Percentiles rank a stretch among this genome's conserved stretches.
Evolutionary conservation across 2,888 invertebrate species (phyloP).

Genomic region (Lutraria lutraria): DNA sequence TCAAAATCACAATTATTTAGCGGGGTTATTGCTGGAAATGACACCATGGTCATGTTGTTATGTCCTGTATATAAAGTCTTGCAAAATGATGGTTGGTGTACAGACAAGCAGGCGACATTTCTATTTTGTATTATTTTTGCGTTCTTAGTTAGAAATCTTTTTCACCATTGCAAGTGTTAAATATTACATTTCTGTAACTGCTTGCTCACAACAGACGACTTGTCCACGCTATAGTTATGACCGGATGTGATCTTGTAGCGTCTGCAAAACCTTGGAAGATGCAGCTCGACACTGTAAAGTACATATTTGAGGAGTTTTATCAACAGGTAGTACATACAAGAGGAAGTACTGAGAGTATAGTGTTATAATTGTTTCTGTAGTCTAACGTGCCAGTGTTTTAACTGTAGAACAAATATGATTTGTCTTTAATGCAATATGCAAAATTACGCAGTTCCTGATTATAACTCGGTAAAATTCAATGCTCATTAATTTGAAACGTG

Average conservation of each 20-base stretch:
- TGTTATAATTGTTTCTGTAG: background rate
- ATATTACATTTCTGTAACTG: background rate
- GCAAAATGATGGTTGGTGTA: background rate
- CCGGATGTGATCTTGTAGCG: constrained; percentile 94
- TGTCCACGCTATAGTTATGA: constrained; percentile 93
- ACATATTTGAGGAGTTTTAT: constrained; percentile 89
- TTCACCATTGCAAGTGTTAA: constrained; percentile 17
- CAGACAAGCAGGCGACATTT: background rate
- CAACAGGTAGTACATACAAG: constrained; percentile 84
- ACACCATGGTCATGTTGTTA: background rate
- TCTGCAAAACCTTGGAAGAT: constrained; percentile 94
- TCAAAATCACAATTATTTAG: background rate
- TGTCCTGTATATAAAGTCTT: background rate
- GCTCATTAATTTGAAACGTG: too few relatives aligned
- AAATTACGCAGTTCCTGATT: background rate
- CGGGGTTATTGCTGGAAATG: background rate
- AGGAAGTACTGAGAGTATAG: background rate
- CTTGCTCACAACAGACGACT: constrained; percentile 85
- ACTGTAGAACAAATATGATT: constrained; percentile 9
- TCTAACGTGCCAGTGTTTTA: background rate
- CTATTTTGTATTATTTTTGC: constrained; percentile 16
- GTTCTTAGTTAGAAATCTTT: background rate
- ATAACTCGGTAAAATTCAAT: too few relatives aligned
- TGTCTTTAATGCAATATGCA: background rate
- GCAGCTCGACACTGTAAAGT: constrained; percentile 93